phyloP scores from a whole-genome alignment of 2,888 invertebrate genomes.

The Branchipolynoe longqiensis region DNA sequence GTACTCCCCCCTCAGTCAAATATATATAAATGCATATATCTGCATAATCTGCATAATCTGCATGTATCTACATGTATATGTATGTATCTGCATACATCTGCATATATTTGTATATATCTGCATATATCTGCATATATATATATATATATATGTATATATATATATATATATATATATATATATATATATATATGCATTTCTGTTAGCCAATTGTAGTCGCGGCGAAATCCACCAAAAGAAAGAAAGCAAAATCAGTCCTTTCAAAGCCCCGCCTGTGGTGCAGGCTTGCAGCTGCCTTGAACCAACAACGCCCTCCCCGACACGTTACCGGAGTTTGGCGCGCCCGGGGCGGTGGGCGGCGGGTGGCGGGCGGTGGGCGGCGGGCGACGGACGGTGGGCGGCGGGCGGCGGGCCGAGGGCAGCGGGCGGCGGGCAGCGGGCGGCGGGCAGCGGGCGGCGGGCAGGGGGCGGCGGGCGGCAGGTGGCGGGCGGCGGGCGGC shows the following conservation, averaged over 20 bases:
- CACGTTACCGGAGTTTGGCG: background rate
- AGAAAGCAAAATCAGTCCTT: background rate
- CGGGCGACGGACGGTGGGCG: background rate
- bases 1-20: too few relatives aligned
- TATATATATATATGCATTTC: too few relatives aligned
- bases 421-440: background rate
- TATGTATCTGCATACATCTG: too few relatives aligned
- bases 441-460: background rate
- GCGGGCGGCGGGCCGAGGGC: background rate
- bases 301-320: background rate
- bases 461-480: background rate
- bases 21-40: too few relatives aligned
- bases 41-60: too few relatives aligned
- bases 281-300: background rate
- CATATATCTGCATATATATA: too few relatives aligned
- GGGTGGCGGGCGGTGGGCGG: background rate
- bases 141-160: too few relatives aligned
- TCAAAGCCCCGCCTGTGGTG: background rate
- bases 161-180: too few relatives aligned
- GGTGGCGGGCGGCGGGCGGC: background rate
- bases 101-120: too few relatives aligned
- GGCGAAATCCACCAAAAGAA: too few relatives aligned
- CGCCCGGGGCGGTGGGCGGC: background rate
- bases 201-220: too few relatives aligned
- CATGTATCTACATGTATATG: too few relatives aligned